Evolutionary conservation across 37 sponge, comb jelly and placozoan genomes (phyloP).

Genomic region (Beroe forskalii): DNA sequence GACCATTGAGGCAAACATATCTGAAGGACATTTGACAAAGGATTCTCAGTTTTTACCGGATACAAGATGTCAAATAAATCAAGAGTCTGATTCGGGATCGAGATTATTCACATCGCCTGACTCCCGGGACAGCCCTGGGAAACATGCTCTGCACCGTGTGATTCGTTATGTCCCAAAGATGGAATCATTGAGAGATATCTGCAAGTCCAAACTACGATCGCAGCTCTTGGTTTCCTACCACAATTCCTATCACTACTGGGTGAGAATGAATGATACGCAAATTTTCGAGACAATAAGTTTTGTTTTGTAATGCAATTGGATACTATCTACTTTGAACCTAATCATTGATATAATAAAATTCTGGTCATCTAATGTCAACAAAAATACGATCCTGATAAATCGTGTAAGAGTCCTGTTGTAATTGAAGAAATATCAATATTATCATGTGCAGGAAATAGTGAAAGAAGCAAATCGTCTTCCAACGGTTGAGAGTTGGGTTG

Average conservation of each 20-base stretch:
- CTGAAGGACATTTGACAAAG: too few relatives aligned
- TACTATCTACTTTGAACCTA: too few relatives aligned
- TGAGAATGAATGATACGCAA: too few relatives aligned
- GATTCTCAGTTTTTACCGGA: too few relatives aligned
- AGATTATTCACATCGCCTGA: not conserved
- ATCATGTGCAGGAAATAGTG: not conserved
- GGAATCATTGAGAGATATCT: not conserved
- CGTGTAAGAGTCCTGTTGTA: too few relatives aligned
- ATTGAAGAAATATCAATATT: too few relatives aligned
- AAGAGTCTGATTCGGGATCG: not conserved
- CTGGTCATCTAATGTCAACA: too few relatives aligned
- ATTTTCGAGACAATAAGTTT: too few relatives aligned
- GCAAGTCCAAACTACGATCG: not conserved
- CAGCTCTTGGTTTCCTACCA: not conserved
- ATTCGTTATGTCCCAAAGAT: not conserved
- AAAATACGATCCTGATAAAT: too few relatives aligned
- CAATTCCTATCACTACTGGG: slow-evolving; percentile 12
- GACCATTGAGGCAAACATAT: not conserved
- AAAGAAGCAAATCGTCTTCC: not conserved
- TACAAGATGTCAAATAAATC: too few relatives aligned
- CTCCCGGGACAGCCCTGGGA: not conserved
- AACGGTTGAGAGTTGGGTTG: not conserved
- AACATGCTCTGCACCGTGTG: not conserved
- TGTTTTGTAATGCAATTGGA: too few relatives aligned
- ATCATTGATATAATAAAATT: too few relatives aligned